Conservation (phyloP, 2,888 invertebrate genomes). For the Endotricha flammealis region DNA sequence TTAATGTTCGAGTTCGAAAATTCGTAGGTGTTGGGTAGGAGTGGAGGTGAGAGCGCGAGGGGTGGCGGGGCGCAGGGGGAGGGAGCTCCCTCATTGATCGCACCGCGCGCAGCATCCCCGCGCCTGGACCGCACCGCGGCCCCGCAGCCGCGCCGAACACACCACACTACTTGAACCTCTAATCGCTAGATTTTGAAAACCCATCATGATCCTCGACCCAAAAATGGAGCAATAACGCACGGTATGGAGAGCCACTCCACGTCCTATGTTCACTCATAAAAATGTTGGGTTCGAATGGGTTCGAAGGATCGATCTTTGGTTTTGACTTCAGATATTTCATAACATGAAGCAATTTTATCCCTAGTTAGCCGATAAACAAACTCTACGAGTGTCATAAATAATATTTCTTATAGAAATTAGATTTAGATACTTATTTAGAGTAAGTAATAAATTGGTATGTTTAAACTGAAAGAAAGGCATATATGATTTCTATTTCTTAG, state of each 20-base stretch:
- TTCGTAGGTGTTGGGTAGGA: slow-evolving; percentile 49
- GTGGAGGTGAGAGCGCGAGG: slow-evolving; percentile 28
- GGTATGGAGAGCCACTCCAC: slow-evolving; percentile 15
- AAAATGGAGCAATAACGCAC: slow-evolving; percentile 19
- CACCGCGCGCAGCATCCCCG: slow-evolving; percentile 58
- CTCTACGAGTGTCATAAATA: too few species aligned
- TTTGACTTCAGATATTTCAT: too few species aligned
- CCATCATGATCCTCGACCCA: slow-evolving; percentile 25
- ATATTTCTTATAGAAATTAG: too few species aligned
- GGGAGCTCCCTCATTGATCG: slow-evolving; percentile 69
- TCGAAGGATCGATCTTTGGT: too few species aligned
- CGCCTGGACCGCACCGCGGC: slow-evolving; percentile 39
- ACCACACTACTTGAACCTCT: slow-evolving; percentile 50
- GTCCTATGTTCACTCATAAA: slow-evolving; percentile 15
- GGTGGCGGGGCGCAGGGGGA: slow-evolving; percentile 33
- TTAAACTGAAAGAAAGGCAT: too few species aligned
- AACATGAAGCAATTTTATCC: too few species aligned
- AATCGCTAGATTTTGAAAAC: slow-evolving; percentile 41
- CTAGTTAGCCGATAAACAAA: too few species aligned
- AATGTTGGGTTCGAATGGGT: slow-evolving; percentile 1
- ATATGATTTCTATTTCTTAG: too few species aligned
- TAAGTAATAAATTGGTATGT: too few species aligned
- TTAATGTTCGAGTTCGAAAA: slow-evolving; percentile 54
- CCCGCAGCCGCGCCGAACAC: slow-evolving; percentile 48
- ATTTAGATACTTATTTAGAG: too few species aligned